Conservation (phyloP, 2,888 invertebrate species). For the Microplitis manilae region DNA sequence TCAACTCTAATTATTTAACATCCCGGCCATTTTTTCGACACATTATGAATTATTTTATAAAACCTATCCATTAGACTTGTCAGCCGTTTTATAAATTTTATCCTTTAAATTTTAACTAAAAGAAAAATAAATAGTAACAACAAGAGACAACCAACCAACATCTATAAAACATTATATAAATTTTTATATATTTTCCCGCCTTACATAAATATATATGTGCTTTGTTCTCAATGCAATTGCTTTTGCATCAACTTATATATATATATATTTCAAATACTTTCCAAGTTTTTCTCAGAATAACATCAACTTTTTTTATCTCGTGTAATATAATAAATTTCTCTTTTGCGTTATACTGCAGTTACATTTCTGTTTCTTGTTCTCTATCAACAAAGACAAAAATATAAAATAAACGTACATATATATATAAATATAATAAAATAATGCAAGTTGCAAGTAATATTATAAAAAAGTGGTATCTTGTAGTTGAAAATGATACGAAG, state of each 20-base stretch:
- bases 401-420: not conserved
- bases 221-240: not conserved
- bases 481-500: not conserved
- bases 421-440: not conserved
- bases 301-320: not conserved
- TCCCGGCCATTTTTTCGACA: not conserved
- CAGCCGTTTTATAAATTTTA: too few species aligned
- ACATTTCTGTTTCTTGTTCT: not conserved
- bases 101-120: too few species aligned
- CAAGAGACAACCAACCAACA: too few species aligned
- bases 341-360: not conserved
- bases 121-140: too few species aligned
- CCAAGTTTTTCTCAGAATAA: not conserved
- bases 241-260: not conserved
- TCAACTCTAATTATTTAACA: not conserved
- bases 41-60: too few species aligned
- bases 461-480: not conserved
- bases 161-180: not conserved
- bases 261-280: not conserved
- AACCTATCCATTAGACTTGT: too few species aligned
- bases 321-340: not conserved
- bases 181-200: not conserved
- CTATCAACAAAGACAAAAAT: not conserved
- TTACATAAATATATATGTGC: not conserved
- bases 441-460: not conserved